phyloP scores from a whole-genome alignment of 2,888 invertebrate genomes.

The Leucophora obtusa region DNA sequence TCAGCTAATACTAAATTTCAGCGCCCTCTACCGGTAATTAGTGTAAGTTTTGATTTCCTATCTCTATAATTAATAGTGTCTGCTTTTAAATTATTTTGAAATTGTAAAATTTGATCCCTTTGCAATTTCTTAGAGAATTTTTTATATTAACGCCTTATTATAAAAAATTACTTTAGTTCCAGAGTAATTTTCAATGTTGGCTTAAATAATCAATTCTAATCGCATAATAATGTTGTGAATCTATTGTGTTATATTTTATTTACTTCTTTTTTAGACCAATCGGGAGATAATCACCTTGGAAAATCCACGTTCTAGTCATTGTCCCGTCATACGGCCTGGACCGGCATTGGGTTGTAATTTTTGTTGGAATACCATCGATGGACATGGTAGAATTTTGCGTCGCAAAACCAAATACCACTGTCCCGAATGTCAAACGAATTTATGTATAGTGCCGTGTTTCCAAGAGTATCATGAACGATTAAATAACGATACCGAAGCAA shows the following conservation, averaged over 20 bases:
- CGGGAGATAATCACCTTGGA: constrained; percentile 78
- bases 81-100: too few species aligned
- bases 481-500: constrained; percentile 74
- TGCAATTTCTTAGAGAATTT: too few species aligned
- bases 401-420: constrained; percentile 94
- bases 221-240: too few species aligned
- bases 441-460: constrained; percentile 94
- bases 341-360: constrained; percentile 93
- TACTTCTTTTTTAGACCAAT: constrained; percentile 76
- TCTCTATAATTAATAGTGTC: too few species aligned
- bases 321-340: constrained; percentile 89
- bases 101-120: too few species aligned
- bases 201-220: too few species aligned
- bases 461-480: constrained; percentile 89
- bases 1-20: too few species aligned
- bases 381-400: constrained; percentile 88
- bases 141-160: too few species aligned
- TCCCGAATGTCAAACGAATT: constrained; percentile 92
- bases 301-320: constrained; percentile 85
- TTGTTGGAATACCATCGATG: constrained; percentile 94
- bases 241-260: neutral
- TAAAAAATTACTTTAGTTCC: too few species aligned
- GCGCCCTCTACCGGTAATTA: too few species aligned
- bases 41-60: too few species aligned
- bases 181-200: too few species aligned